These are phyloP conservation scores for Berghia stephanieae DNA, from an alignment of 1,140 invertebrate species.

Conservation along the genomic window DNA sequence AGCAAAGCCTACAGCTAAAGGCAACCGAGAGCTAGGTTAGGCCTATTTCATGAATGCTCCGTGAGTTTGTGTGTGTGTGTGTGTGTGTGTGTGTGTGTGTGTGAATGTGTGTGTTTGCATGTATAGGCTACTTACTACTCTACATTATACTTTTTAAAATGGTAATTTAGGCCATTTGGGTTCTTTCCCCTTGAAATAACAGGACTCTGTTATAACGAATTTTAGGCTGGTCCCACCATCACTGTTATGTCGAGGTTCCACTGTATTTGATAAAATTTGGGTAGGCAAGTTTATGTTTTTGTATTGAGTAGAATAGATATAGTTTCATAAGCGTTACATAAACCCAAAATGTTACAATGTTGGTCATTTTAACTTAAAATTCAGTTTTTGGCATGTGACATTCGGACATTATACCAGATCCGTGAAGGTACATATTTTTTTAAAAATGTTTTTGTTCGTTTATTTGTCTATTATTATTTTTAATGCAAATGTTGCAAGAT, in stretches of 20 bases:
- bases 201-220: neutral
- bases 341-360: too few species aligned
- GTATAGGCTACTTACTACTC: neutral
- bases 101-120: neutral
- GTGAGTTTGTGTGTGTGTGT: neutral
- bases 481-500: too few species aligned
- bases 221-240: too few species aligned
- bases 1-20: too few species aligned
- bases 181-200: neutral
- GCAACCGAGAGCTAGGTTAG: too few species aligned
- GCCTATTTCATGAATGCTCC: neutral
- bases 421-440: too few species aligned
- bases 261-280: neutral
- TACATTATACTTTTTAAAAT: neutral
- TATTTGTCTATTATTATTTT: too few species aligned
- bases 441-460: too few species aligned
- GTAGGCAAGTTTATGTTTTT: neutral
- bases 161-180: neutral
- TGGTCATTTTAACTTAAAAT: constrained; percentile 95
- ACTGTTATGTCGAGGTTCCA: too few species aligned
- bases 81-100: neutral
- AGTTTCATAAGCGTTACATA: too few species aligned
- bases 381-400: too few species aligned
- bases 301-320: constrained; percentile 89
- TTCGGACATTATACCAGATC: too few species aligned